phyloP scores from a whole-genome alignment of 2,888 invertebrate genomes.

The Leptura quadrifasciata region DNA sequence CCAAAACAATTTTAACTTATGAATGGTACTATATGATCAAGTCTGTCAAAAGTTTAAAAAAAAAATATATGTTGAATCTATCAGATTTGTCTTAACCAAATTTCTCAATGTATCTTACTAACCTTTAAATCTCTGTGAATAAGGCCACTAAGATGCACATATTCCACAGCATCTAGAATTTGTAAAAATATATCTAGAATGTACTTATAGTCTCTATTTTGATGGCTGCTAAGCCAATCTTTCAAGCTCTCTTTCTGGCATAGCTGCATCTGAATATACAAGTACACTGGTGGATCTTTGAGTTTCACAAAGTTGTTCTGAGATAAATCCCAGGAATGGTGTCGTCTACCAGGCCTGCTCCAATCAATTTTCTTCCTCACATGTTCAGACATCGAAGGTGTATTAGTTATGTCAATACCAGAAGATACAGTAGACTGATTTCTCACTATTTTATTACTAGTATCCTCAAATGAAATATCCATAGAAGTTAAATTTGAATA shows the following conservation, averaged over 20 bases:
- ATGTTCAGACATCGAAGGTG: constrained; percentile 53
- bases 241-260: constrained; percentile 91
- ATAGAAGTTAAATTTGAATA: constrained; percentile 21
- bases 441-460: constrained; percentile 28
- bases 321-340: constrained; percentile 69
- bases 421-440: constrained; percentile 23
- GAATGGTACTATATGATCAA: too few relatives aligned
- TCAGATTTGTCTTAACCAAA: constrained; percentile 15
- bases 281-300: constrained; percentile 76
- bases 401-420: constrained; percentile 1
- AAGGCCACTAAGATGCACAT: constrained; percentile 93
- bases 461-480: constrained; percentile 19
- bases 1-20: too few relatives aligned
- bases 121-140: constrained; percentile 98
- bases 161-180: constrained; percentile 95
- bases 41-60: too few relatives aligned
- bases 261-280: constrained; percentile 99
- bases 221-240: constrained; percentile 88
- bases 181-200: constrained; percentile 88
- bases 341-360: constrained; percentile 67
- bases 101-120: constrained; percentile 8
- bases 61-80: too few relatives aligned
- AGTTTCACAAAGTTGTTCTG: constrained; percentile 26
- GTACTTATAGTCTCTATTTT: constrained; percentile 74
- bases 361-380: constrained; percentile 62